Conservation (phyloP, 2,888 invertebrate species). For the Tachina fera region DNA sequence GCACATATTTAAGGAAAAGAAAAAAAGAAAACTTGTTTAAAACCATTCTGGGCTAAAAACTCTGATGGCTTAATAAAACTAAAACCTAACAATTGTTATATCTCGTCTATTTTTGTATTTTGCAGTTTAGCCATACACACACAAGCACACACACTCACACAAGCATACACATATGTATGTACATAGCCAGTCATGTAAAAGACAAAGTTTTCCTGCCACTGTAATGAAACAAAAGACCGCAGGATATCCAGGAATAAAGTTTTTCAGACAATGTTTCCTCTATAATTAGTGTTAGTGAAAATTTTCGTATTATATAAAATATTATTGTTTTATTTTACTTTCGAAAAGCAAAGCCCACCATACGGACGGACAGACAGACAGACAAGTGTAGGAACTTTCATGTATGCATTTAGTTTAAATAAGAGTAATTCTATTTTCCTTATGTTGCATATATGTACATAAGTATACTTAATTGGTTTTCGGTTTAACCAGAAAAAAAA, state of each 20-base stretch:
- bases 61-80: conserved; percentile 26
- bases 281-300: conserved; percentile 63
- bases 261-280: conserved; percentile 64
- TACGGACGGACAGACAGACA: too few relatives aligned
- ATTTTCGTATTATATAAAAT: conserved; percentile 46
- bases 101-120: background rate
- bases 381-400: background rate
- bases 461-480: conserved; percentile 38
- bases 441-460: conserved; percentile 8
- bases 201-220: conserved; percentile 38
- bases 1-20: conserved; percentile 21
- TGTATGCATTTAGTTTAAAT: conserved; percentile 23
- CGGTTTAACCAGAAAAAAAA: conserved; percentile 2
- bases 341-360: background rate
- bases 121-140: background rate
- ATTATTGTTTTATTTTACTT: conserved; percentile 41
- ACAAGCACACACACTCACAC: background rate
- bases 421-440: conserved; percentile 34
- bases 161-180: too few relatives aligned
- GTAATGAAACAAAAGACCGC: conserved; percentile 62
- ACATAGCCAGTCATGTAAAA: conserved; percentile 7
- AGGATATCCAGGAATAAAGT: conserved; percentile 65
- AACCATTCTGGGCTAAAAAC: conserved; percentile 33
- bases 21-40: conserved; percentile 10
- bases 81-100: conserved; percentile 19